These are phyloP conservation scores for Montipora capricornis DNA, from an alignment of 64 coral and sea anemone species.

Conservation along the genomic window DNA sequence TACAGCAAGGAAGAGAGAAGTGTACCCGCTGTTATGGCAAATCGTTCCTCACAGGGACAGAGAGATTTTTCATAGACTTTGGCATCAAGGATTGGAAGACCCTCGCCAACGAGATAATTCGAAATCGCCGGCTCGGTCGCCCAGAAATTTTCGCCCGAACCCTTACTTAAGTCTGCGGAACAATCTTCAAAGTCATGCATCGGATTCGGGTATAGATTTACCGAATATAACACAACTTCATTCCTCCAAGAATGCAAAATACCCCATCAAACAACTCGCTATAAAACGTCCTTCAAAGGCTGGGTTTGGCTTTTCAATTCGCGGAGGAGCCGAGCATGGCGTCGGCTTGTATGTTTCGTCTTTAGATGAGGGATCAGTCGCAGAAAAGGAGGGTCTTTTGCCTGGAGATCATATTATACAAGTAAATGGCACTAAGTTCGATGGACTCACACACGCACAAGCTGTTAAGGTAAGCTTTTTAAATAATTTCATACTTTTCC, in stretches of 20 bases:
- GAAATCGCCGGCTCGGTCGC: slow-evolving; percentile 61
- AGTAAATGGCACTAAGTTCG: slow-evolving; percentile 82
- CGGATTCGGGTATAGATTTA: slow-evolving; percentile 91
- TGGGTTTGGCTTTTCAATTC: slow-evolving; percentile 95
- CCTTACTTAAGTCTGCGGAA: slow-evolving; percentile 80
- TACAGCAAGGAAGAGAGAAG: slow-evolving; percentile 79
- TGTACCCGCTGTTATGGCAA: slow-evolving; percentile 76
- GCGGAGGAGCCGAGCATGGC: slow-evolving; percentile 94
- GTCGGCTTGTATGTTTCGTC: slow-evolving; percentile 96
- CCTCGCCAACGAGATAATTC: not conserved
- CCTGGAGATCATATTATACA: slow-evolving; percentile 92
- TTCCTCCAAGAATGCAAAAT: slow-evolving; percentile 36
- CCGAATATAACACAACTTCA: slow-evolving; percentile 63
- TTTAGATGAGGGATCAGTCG: slow-evolving; percentile 78
- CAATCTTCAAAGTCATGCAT: slow-evolving; percentile 70
- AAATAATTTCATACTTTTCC: not conserved
- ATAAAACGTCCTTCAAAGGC: slow-evolving; percentile 74
- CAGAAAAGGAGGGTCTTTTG: slow-evolving; percentile 79
- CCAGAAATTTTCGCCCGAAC: slow-evolving; percentile 34
- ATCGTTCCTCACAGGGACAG: slow-evolving; percentile 78
- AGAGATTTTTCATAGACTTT: slow-evolving; percentile 57
- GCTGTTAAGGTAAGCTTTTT: slow-evolving; percentile 82
- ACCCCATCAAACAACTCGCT: slow-evolving; percentile 78
- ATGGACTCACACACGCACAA: slow-evolving; percentile 83
- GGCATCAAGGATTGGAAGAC: slow-evolving; percentile 32